A percentile compares a stretch with the other conserved stretches of the same genome.
Evolutionary conservation across 1,140 invertebrate species (phyloP).

Genomic region (Papilio dardanus): DNA sequence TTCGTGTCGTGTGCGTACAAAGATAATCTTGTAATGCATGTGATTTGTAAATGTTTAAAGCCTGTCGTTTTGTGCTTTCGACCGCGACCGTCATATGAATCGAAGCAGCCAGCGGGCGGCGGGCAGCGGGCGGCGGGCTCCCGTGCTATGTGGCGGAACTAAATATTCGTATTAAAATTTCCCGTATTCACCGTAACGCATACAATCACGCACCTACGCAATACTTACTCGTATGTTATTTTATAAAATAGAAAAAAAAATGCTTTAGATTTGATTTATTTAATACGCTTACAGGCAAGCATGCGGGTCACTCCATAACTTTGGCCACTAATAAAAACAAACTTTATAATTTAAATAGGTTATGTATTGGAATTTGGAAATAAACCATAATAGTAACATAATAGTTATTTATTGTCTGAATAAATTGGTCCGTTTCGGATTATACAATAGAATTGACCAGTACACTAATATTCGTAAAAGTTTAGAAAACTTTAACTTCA

Average conservation of each 20-base stretch:
- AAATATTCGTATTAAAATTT: constrained; percentile 66
- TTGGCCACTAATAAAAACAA: too few species aligned
- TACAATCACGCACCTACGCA: constrained; percentile 51
- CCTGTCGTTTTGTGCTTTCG: constrained; percentile 29
- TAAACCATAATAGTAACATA: too few species aligned
- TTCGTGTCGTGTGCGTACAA: constrained; percentile 40
- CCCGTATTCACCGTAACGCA: constrained; percentile 63
- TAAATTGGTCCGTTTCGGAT: too few species aligned
- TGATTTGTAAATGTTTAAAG: constrained; percentile 31
- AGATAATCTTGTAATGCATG: constrained; percentile 36
- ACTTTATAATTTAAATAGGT: too few species aligned
- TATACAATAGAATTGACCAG: too few species aligned
- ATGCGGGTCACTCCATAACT: too few species aligned
- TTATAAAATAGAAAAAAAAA: constrained; percentile 7
- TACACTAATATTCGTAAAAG: too few species aligned
- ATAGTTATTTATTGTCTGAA: too few species aligned
- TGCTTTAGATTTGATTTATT: not conserved
- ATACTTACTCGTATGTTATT: constrained; percentile 27
- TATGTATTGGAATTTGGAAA: too few species aligned
- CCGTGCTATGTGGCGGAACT: constrained; percentile 66
- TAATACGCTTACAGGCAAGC: too few species aligned
- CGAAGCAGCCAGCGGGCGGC: constrained; percentile 52
- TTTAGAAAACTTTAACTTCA: too few species aligned
- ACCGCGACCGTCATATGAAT: constrained; percentile 38
- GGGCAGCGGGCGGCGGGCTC: constrained; percentile 44